phyloP scores from a whole-genome alignment of 2,113 vertebrate species.

The Nestor notabilis region DNA sequence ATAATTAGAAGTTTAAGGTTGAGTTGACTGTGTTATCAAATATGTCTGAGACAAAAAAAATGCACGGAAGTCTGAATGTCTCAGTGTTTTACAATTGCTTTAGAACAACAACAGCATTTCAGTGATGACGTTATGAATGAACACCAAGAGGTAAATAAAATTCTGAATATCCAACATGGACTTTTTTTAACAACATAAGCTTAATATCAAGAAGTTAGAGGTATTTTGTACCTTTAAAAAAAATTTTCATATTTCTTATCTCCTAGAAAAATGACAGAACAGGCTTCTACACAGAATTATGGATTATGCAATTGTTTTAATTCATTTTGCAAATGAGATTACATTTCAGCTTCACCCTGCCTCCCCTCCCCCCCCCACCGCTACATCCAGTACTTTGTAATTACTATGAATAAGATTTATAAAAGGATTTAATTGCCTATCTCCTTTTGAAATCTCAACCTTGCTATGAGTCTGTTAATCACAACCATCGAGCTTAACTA shows the following conservation, averaged over 20 bases:
- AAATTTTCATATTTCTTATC: neutral
- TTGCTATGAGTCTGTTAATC: neutral
- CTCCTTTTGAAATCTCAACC: neutral
- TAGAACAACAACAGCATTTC: neutral
- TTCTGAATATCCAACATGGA: neutral
- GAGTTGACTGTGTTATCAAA: neutral
- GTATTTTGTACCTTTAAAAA: neutral
- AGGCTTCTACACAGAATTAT: neutral
- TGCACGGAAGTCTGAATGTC: neutral
- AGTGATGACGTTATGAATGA: neutral
- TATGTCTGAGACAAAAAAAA: neutral
- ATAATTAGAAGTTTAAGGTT: neutral
- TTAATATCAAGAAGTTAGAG: neutral
- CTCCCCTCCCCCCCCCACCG: fast-evolving
- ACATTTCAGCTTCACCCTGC: neutral
- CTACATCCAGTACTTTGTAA: neutral
- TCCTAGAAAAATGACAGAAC: neutral
- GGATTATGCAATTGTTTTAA: neutral
- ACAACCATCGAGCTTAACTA: neutral
- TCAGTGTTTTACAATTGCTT: neutral
- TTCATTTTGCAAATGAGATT: neutral
- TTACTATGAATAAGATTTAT: neutral
- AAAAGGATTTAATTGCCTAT: neutral
- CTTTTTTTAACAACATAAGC: neutral
- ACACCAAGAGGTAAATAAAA: neutral